phyloP scores from a whole-genome alignment of 2,113 vertebrate genomes.

The Psettodes erumei region DNA sequence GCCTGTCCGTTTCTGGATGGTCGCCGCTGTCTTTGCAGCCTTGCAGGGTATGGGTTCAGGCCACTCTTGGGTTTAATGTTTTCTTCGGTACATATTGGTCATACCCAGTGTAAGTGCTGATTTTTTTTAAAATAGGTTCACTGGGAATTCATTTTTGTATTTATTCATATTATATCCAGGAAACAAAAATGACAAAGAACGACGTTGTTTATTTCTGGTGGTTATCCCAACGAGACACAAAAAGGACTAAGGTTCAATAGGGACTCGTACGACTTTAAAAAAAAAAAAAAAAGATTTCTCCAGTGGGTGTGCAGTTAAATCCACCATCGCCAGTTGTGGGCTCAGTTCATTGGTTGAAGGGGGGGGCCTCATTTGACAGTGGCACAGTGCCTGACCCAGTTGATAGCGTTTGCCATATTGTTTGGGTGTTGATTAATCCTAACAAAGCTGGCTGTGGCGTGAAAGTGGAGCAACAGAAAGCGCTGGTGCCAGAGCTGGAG shows the following conservation, averaged over 20 bases:
- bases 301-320: constrained; percentile 36
- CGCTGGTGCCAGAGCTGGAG: constrained; percentile 49
- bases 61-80: not conserved
- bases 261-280: not conserved
- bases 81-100: not conserved
- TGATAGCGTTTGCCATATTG: constrained; percentile 75
- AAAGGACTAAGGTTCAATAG: not conserved
- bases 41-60: not conserved
- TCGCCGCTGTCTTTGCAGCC: not conserved
- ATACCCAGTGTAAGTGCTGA: not conserved
- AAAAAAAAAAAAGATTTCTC: too few species aligned
- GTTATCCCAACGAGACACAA: not conserved
- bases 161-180: not conserved
- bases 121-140: not conserved
- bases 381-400: constrained; percentile 71
- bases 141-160: not conserved
- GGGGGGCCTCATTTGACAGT: constrained; percentile 61
- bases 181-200: not conserved
- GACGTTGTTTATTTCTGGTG: not conserved
- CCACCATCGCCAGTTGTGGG: constrained; percentile 21
- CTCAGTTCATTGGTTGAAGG: constrained; percentile 63
- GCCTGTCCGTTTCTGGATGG: not conserved
- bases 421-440: constrained; percentile 79
- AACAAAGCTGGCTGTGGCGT: constrained; percentile 67
- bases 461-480: constrained; percentile 65